Base-by-base conservation (phyloP, 2,797 vertebrate genomes). In the Oryzias sinensis region DNA sequence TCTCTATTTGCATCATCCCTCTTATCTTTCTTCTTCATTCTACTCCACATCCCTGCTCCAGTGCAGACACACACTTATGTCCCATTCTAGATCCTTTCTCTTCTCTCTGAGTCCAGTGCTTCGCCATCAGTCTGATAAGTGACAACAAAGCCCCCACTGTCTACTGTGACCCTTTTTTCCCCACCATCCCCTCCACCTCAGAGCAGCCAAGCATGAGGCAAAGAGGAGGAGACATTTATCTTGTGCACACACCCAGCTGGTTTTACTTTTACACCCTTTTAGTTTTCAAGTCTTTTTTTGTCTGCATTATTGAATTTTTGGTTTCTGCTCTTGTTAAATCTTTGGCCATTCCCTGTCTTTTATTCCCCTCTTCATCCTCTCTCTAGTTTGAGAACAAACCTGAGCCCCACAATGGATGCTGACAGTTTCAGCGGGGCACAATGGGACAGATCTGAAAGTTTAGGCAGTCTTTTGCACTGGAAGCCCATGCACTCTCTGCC, bases 91-190 rank as follows among this genome's bases (percentile, higher is more conserved):
- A 83, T 79, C 71, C 53, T 40, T 58, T 77, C 68, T 69, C 76
- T 82, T 65, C 73, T 76, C 65, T 78, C 65, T 72, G 79, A 65
- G 68, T 71, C 80, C 62, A 59, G 68, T 68, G 73, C 84, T 74
- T 77, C 73, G 73, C 83, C 84, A 72, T 85, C 73, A 90, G 79
- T 77, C 84, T 88, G 91, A 94, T 95, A 93, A 93, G 90, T 85
- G 80, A 88, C 90, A 94, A 98, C 95, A 98, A 99, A 98, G 95
- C 92, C 90, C 77, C 88, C 91, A 95, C 93, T 97, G 88, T 90
- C 79, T 88, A 37, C 74, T 82, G 68, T 80, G 82, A 83, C 88
- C 87, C 77, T 77, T 67, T 80, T 85, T 84, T 79, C 72, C 67
- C 66, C 64, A 54, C 64, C 53, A 49, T 65, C 71, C 65, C 52